Conservation (phyloP, 2,797 vertebrate genomes). For the Sibirionetta formosa region DNA sequence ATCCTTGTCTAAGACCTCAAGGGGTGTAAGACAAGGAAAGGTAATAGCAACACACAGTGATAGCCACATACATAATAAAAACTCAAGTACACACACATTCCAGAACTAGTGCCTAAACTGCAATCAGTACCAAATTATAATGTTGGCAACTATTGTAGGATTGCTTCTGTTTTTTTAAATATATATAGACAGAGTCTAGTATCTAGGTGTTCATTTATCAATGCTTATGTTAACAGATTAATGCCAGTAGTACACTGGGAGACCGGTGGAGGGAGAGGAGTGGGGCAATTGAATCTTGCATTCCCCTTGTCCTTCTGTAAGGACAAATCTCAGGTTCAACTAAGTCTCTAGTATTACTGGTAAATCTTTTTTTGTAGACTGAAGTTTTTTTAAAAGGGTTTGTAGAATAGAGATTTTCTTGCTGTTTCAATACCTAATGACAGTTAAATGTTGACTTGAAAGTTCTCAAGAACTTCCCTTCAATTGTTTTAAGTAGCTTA, state of each 20-base stretch:
- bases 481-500: neutral
- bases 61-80: neutral
- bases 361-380: neutral
- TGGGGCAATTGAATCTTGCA: neutral
- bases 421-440: neutral
- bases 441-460: neutral
- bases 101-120: neutral
- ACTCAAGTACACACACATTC: fast-evolving
- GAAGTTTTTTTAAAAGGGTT: neutral
- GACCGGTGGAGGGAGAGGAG: neutral
- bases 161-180: neutral
- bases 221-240: neutral
- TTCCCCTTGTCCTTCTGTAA: neutral
- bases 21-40: neutral
- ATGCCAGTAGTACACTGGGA: neutral
- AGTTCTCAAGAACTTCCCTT: neutral
- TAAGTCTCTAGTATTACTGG: neutral
- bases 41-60: neutral
- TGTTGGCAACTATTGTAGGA: neutral
- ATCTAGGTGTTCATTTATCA: neutral
- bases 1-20: neutral
- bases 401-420: neutral
- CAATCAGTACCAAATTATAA: neutral
- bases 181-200: neutral
- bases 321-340: neutral